Conservation (phyloP, 2,113 vertebrate species). For the Mionectes macconnelli region DNA sequence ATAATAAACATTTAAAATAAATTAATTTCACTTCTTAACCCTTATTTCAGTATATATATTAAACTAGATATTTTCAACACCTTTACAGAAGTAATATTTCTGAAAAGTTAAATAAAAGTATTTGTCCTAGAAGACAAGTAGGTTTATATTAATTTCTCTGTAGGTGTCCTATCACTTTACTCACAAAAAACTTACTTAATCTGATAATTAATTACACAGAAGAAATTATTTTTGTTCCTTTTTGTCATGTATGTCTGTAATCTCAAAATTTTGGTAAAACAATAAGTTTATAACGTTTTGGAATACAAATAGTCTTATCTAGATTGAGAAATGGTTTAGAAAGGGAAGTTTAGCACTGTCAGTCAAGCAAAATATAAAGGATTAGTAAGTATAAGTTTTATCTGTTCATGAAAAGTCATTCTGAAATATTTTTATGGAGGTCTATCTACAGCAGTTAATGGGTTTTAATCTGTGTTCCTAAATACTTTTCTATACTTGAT, state of each 20-base stretch:
- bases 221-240: not conserved
- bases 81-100: not conserved
- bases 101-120: not conserved
- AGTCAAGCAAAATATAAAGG: not conserved
- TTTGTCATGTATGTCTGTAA: not conserved
- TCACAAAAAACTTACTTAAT: not conserved
- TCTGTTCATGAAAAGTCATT: not conserved
- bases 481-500: not conserved
- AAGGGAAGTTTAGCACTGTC: not conserved
- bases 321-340: not conserved
- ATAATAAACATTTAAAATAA: not conserved
- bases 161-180: not conserved
- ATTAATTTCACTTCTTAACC: not conserved
- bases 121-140: not conserved
- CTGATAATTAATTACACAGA: not conserved
- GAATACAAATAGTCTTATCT: not conserved
- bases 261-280: not conserved
- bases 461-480: not conserved
- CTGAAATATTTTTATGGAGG: not conserved
- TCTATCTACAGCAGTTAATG: not conserved
- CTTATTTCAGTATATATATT: not conserved
- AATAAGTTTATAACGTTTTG: not conserved
- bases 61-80: not conserved
- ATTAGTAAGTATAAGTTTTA: not conserved
- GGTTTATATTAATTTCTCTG: not conserved